A percentile compares a stretch with the other conserved stretches of the same genome.
phyloP scores from a whole-genome alignment of 2,113 vertebrate genomes.

The Sorex fumeus region DNA sequence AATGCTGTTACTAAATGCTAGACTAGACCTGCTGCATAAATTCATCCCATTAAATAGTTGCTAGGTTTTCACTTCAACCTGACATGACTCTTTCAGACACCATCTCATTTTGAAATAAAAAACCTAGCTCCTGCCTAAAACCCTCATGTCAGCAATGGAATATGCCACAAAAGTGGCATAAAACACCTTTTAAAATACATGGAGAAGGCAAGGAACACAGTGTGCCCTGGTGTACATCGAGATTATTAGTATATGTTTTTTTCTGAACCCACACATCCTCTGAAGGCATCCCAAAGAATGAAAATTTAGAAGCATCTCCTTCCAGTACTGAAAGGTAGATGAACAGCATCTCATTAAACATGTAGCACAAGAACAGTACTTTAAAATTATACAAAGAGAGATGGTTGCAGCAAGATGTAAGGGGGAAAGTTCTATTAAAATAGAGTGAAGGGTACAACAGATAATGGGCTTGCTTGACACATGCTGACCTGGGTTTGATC shows the following conservation, averaged over 20 bases:
- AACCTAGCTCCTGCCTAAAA: slow-evolving; percentile 14
- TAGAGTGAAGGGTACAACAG: slow-evolving; percentile 48
- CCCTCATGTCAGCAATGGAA: slow-evolving; percentile 31
- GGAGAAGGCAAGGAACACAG: not conserved
- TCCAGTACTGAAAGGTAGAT: slow-evolving; percentile 33
- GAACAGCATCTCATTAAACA: slow-evolving; percentile 78
- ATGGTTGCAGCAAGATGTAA: slow-evolving; percentile 76
- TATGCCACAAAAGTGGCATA: slow-evolving; percentile 18
- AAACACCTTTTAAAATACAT: slow-evolving; percentile 47
- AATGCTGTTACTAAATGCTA: slow-evolving; percentile 63
- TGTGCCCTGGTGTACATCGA: not conserved
- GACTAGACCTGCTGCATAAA: slow-evolving; percentile 54
- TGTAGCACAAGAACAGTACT: slow-evolving; percentile 65
- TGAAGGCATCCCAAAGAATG: slow-evolving; percentile 45
- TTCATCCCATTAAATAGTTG: slow-evolving; percentile 70
- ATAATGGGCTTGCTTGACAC: too few species aligned
- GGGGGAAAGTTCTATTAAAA: slow-evolving; percentile 76
- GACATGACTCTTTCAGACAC: slow-evolving; percentile 55
- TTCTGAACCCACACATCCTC: not conserved
- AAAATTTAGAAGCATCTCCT: slow-evolving; percentile 62
- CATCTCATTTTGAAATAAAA: slow-evolving; percentile 57
- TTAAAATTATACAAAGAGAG: slow-evolving; percentile 82
- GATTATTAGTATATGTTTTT: not conserved
- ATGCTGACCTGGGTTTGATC: too few species aligned
- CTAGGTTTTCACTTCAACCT: slow-evolving; percentile 66